These are phyloP conservation scores for Clusia tigrina DNA, from an alignment of 2,888 invertebrate species.

Conservation along the genomic window DNA sequence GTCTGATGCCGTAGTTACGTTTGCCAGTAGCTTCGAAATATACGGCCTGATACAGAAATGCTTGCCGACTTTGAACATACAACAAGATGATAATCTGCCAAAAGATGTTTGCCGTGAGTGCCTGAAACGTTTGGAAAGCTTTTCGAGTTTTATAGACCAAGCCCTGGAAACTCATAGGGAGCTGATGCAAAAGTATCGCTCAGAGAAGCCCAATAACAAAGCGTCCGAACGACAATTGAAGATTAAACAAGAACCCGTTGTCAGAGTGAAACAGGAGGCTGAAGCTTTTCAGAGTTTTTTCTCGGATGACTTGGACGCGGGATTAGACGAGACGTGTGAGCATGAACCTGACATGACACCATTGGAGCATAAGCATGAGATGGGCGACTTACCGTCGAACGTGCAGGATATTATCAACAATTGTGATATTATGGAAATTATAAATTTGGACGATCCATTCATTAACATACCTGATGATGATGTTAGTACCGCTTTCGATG, in stretches of 20 bases:
- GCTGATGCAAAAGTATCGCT: conserved; percentile 52
- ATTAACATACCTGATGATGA: conserved; percentile 62
- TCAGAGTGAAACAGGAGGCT: conserved; percentile 62
- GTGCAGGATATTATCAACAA: conserved; percentile 62
- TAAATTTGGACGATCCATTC: conserved; percentile 62
- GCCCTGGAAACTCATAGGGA: conserved; percentile 59
- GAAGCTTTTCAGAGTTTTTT: conserved; percentile 50
- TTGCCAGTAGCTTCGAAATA: conserved; percentile 59
- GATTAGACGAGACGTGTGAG: conserved; percentile 44
- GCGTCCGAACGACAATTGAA: conserved; percentile 49
- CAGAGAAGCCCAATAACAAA: conserved; percentile 33
- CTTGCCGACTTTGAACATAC: conserved; percentile 61
- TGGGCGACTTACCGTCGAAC: conserved; percentile 60
- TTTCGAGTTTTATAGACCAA: conserved; percentile 60
- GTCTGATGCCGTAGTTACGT: conserved; percentile 50
- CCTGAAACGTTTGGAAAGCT: conserved; percentile 52
- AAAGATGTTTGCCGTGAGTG: conserved; percentile 59
- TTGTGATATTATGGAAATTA: conserved; percentile 64
- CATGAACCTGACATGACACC: conserved; percentile 44
- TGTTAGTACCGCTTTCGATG: conserved; percentile 31
- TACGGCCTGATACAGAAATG: conserved; percentile 63
- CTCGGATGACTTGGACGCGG: conserved; percentile 51
- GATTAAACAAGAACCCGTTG: conserved; percentile 63
- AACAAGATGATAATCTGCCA: conserved; percentile 58
- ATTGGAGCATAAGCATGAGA: conserved; percentile 57